Base-by-base conservation (phyloP, 2,888 invertebrate genomes). In the Prenolepis imparis region DNA sequence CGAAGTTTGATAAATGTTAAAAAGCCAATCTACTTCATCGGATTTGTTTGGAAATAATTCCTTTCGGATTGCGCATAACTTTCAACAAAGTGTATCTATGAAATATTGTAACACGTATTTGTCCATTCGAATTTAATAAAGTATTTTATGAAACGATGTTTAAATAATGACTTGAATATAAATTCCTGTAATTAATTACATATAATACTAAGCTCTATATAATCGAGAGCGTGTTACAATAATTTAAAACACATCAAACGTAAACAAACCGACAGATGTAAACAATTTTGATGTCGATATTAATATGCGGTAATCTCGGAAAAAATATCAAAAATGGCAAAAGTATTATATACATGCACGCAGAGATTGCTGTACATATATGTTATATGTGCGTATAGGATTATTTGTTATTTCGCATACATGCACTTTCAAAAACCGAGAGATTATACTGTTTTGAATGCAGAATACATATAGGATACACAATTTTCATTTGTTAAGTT, bases 401-500 rank as follows among this genome's bases (percentile, higher is more conserved):
- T 55, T 55, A 57, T 67, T 15, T 3, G 2, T 5, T 66, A 36
- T 57, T 28, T 48, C 61, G 28, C 21, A 15, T 11, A 18, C 28
- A 21, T 21, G n/a, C 66, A 11, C 6, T 78, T 67, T 57, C 8
- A 57, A 41, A 12, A 77, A 41, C 8, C 15, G 11, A 36, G n/a
- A 44, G 15, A 48, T 24, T 12, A 15, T 11, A 57, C 21, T 68
- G 24, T 67, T 67, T 67, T 12, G 28, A 78, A 78, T 57, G 28
- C 28, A n/a, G 12, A 28, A n/a, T 52, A 48, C 28, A n/a, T 55
- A 3, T n/a, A 28, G 24, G 6, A 52, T 66, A 67, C 15, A 0
- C 57, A 67, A 68, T 59, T 67, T 44, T 78, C 41, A 68, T 78
- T 68, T 59, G 57, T 67, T 78, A 78, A 68, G 41, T 67, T 68